Evolutionary conservation across 2,888 invertebrate genomes (phyloP).

Genomic region (Linnaemya vulpina): DNA sequence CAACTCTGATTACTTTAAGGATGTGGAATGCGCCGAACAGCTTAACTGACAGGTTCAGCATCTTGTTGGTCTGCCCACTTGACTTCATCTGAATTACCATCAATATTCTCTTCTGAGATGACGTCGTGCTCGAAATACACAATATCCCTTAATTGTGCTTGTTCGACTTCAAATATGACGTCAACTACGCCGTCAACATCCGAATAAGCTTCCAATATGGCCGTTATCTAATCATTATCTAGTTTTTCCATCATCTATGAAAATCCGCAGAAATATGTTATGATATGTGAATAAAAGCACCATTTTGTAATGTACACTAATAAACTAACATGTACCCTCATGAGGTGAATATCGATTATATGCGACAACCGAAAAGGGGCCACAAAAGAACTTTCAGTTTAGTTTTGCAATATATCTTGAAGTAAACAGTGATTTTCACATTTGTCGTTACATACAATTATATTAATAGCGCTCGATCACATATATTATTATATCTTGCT

Average conservation of each 20-base stretch:
- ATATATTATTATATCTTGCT: neutral
- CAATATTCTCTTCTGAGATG: too few relatives aligned
- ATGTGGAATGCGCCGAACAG: too few relatives aligned
- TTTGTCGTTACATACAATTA: neutral
- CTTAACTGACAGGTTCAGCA: too few relatives aligned
- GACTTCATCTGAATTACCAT: too few relatives aligned
- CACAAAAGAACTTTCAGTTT: neutral
- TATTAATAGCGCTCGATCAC: neutral
- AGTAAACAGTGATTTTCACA: neutral
- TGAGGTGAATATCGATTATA: neutral
- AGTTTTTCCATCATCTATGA: neutral
- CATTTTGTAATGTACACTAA: neutral
- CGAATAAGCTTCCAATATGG: neutral
- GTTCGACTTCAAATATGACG: neutral
- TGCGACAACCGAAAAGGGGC: neutral
- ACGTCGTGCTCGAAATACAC: too few relatives aligned
- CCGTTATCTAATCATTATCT: neutral
- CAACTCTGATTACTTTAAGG: too few relatives aligned
- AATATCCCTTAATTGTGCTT: too few relatives aligned
- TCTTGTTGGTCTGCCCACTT: too few relatives aligned
- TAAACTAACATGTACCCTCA: neutral
- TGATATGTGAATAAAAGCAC: neutral
- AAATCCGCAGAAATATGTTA: neutral
- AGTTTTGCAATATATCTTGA: neutral
- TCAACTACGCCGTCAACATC: neutral